Evolutionary conservation across 2,888 invertebrate genomes (phyloP).

Genomic region (Pollenia amentaria): DNA sequence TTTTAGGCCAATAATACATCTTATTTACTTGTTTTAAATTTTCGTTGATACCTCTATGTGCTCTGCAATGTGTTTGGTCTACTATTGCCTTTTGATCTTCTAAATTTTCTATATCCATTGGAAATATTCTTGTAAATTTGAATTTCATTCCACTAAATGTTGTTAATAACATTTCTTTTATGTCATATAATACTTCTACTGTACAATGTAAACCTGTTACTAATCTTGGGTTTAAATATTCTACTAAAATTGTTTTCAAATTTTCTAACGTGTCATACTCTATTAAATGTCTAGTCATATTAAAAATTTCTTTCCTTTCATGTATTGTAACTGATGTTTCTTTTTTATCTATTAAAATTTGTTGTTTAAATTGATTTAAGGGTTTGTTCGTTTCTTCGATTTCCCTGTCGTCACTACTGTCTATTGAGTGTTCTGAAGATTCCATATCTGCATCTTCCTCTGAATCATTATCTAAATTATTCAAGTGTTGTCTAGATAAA

Average conservation of each 20-base stretch:
- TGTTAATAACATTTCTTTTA: conserved; percentile 49
- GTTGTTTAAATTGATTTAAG: conserved; percentile 40
- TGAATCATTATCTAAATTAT: no score
- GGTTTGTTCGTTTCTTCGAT: conserved; percentile 31
- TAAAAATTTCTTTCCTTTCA: no score
- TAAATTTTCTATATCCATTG: conserved; percentile 8
- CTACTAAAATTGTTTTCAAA: conserved; percentile 52
- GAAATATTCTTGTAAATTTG: conserved; percentile 16
- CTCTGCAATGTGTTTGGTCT: conserved; percentile 31
- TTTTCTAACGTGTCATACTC: conserved; percentile 57
- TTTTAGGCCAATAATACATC: no score
- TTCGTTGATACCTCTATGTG: conserved; percentile 50
- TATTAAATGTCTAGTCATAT: no score
- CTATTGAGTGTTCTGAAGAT: no score
- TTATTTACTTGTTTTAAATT: conserved; percentile 47
- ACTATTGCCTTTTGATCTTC: conserved; percentile 55
- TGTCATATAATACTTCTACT: conserved; percentile 39
- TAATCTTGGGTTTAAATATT: conserved; percentile 55
- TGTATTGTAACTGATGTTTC: conserved; percentile 4
- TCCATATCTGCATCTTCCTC: no score
- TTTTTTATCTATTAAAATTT: conserved; percentile 27
- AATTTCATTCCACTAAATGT: conserved; percentile 34
- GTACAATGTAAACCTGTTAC: conserved; percentile 63
- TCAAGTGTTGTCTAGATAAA: no score
- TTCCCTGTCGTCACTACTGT: not conserved